phyloP scores from a whole-genome alignment of 1,140 invertebrate species.

The Drosophila asahinai region DNA sequence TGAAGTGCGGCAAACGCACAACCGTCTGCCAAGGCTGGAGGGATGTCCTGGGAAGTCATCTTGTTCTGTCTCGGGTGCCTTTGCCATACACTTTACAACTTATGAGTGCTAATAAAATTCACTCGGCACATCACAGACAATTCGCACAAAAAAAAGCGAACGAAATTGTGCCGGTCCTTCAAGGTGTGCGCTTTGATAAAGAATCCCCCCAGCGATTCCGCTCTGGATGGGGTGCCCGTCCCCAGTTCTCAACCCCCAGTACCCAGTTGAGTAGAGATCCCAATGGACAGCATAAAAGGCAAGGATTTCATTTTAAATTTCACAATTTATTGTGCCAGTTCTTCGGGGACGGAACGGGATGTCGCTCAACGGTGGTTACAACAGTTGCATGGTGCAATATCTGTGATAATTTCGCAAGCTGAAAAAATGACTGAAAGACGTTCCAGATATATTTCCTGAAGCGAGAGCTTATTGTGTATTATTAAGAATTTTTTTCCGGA shows the following conservation, averaged over 20 bases:
- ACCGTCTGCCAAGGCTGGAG: constrained; percentile 50
- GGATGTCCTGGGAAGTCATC: constrained; percentile 35
- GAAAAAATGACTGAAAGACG: constrained; percentile 13
- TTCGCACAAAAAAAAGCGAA: constrained; percentile 22
- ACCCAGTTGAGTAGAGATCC: constrained; percentile 21
- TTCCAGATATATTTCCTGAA: neutral
- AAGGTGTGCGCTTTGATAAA: constrained; percentile 69
- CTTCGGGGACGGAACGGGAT: neutral
- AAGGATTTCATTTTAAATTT: constrained; percentile 58
- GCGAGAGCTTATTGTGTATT: constrained; percentile 42
- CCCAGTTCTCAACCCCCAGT: neutral
- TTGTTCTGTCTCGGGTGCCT: constrained; percentile 31
- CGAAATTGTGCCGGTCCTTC: constrained; percentile 51
- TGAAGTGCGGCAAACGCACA: constrained; percentile 64
- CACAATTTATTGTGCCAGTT: constrained; percentile 44
- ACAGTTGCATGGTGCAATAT: constrained; percentile 64
- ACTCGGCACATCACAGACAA: constrained; percentile 67
- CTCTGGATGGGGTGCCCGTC: constrained; percentile 12
- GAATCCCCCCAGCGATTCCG: constrained; percentile 8
- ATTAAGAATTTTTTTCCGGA: constrained; percentile 14
- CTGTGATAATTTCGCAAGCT: constrained; percentile 62
- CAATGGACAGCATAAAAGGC: constrained; percentile 48
- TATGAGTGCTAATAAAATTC: constrained; percentile 81
- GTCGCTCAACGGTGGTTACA: constrained; percentile 29
- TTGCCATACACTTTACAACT: constrained; percentile 77